Evolutionary conservation across 2,113 vertebrate genomes (phyloP).

Genomic region (Myiopsitta monachus): DNA sequence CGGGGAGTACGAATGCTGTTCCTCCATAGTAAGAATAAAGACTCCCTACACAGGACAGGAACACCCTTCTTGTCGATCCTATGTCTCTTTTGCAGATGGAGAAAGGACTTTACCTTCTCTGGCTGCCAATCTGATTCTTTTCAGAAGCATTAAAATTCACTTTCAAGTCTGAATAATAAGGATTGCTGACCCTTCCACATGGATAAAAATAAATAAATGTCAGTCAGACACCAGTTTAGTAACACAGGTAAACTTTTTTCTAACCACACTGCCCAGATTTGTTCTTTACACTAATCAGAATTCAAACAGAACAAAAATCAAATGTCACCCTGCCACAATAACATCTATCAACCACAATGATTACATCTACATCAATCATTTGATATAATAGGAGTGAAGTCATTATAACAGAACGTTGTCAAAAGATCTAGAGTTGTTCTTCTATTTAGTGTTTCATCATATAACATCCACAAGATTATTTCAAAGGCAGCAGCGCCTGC

Average conservation of each 20-base stretch:
- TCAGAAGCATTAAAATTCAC: constrained; percentile 38
- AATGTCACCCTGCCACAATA: constrained; percentile 29
- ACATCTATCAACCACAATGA: constrained; percentile 41
- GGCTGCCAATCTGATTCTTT: constrained; percentile 9
- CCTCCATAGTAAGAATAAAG: not conserved
- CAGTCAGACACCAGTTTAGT: constrained; percentile 27
- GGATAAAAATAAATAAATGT: constrained; percentile 49
- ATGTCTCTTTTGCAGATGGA: not conserved
- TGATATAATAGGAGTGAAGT: constrained; percentile 46
- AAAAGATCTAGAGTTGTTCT: constrained; percentile 39
- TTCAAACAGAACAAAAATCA: constrained; percentile 47
- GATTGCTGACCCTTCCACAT: constrained; percentile 36
- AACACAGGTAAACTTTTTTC: constrained; percentile 3
- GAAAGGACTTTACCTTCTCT: not conserved
- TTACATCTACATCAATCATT: constrained; percentile 62
- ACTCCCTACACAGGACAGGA: not conserved
- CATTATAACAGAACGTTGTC: constrained; percentile 41
- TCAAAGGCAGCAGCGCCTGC: constrained; percentile 36
- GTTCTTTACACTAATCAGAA: constrained; percentile 38
- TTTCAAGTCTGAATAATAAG: constrained; percentile 39
- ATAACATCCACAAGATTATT: constrained; percentile 45
- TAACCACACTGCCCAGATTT: not conserved
- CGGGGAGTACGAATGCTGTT: not conserved
- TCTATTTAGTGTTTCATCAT: constrained; percentile 52
- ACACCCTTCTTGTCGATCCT: not conserved